Evolutionary conservation across 2,797 vertebrate species (phyloP).

Genomic region (Chiloscyllium punctatum): DNA sequence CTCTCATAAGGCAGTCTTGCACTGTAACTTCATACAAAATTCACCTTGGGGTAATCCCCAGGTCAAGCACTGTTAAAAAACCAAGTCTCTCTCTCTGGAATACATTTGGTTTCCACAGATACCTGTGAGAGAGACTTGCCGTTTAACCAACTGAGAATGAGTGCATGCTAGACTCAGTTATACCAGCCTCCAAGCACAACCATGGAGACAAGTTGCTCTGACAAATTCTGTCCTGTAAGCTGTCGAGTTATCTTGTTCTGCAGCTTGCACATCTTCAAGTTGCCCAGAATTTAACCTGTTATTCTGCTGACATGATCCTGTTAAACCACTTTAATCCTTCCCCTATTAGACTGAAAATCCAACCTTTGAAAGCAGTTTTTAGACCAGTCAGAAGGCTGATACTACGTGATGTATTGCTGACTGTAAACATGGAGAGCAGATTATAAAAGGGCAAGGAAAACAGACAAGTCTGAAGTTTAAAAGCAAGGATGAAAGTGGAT

Average conservation of each 20-base stretch:
- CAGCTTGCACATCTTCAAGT: neutral
- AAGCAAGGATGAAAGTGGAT: neutral
- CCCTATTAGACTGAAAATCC: neutral
- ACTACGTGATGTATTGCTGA: neutral
- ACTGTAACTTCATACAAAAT: neutral
- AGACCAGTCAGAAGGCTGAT: neutral
- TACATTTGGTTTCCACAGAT: neutral
- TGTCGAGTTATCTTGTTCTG: neutral
- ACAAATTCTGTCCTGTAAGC: neutral
- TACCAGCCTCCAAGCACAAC: neutral
- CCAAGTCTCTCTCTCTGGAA: neutral
- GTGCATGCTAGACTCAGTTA: neutral
- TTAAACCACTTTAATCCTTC: neutral
- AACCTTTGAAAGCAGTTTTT: neutral
- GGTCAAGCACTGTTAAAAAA: neutral
- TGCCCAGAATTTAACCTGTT: neutral
- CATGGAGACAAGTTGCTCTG: neutral
- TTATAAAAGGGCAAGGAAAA: neutral
- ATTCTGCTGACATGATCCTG: neutral
- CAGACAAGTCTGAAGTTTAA: slow-evolving; percentile 2
- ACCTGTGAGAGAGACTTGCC: neutral
- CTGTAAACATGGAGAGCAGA: neutral
- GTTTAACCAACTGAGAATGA: neutral
- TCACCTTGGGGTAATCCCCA: neutral
- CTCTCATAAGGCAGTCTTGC: neutral